These are phyloP conservation scores for Microtus ochrogaster DNA, from an alignment of 2,113 vertebrate species.

Conservation along the genomic window DNA sequence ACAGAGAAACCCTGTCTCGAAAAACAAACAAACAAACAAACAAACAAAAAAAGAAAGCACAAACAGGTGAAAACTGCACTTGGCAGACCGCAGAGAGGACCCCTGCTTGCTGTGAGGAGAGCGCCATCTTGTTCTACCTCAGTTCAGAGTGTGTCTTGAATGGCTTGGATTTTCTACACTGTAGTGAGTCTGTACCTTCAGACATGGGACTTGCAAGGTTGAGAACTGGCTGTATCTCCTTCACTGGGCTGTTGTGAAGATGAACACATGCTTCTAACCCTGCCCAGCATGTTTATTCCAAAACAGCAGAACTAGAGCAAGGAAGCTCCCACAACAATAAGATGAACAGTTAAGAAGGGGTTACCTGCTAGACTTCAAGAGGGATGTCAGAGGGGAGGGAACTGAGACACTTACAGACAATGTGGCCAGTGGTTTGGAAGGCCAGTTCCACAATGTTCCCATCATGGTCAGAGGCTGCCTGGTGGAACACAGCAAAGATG, in stretches of 20 bases:
- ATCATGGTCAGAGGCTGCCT: slow-evolving; percentile 95
- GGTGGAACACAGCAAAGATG: slow-evolving; percentile 98
- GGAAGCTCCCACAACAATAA: neutral
- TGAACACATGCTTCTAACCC: neutral
- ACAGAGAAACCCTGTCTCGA: too few species aligned
- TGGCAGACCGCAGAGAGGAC: neutral
- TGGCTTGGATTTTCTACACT: neutral
- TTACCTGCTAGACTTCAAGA: neutral
- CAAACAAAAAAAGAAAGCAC: neutral
- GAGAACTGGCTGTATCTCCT: neutral
- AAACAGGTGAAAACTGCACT: neutral
- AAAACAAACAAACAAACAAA: too few species aligned
- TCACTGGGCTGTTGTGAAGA: neutral
- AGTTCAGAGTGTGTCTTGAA: neutral
- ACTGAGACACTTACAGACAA: slow-evolving; percentile 93
- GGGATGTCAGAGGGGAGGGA: neutral
- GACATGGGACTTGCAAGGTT: neutral
- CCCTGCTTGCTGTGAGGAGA: neutral
- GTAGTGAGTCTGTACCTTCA: neutral
- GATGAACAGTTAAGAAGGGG: neutral
- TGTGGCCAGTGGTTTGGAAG: slow-evolving; percentile 97
- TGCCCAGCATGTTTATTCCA: neutral
- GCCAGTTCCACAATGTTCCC: slow-evolving; percentile 97
- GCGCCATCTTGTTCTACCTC: neutral
- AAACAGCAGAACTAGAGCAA: neutral